Base-by-base conservation (phyloP, 2,797 vertebrate genomes). In the Mormyrus hasselquistii region DNA sequence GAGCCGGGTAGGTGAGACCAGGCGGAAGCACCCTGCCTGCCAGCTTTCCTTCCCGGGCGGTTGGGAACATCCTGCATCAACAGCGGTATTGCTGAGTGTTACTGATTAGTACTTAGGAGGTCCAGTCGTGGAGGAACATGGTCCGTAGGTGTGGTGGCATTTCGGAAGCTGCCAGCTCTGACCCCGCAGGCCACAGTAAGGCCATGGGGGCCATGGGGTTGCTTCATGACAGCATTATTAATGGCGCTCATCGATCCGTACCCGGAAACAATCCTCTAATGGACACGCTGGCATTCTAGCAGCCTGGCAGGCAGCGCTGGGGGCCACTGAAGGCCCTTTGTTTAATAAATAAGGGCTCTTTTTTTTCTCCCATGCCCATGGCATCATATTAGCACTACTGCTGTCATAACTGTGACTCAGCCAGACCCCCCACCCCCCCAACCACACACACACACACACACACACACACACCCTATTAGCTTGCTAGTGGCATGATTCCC, bases 1-100 rank as follows among this genome's bases (percentile, higher is more conserved):
- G 98, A 94, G 98, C 98, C 0, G 98, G 98, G 98, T 99, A 96
- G 97, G 98, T 96, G 91, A 50, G 91, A 90, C 88, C 89, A 38
- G 14, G 86, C 88, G 90, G 83, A 19, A 44, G n/a, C 12, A 16
- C 44, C 22, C 9, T 10, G 29, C 47, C 44, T 1, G 4, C 7
- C 25, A 9, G 38, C n/a, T 4, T 84, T 47, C 82, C 82, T 2
- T 29, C 82, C n/a, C 0, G 47, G 47, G 0, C n/a, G 47, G 82
- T 88, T 91, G 38, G 59, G 88, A 52, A 83, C 84, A 82, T 90
- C 89, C 79, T 82, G 85, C 52, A 16, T 41, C 38, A 0, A 29
- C 9, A 1, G 34, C 16, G 16, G 73, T 79, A 79, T 19, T n/a
- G 16, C 73, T 79, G 14, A 73, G 65, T 29, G 1, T 34, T 14